Evolutionary conservation across 2,888 invertebrate genomes (phyloP), one percentile per base, ranked within the genome.

Genomic region (Crossocerus cetratus): DNA sequence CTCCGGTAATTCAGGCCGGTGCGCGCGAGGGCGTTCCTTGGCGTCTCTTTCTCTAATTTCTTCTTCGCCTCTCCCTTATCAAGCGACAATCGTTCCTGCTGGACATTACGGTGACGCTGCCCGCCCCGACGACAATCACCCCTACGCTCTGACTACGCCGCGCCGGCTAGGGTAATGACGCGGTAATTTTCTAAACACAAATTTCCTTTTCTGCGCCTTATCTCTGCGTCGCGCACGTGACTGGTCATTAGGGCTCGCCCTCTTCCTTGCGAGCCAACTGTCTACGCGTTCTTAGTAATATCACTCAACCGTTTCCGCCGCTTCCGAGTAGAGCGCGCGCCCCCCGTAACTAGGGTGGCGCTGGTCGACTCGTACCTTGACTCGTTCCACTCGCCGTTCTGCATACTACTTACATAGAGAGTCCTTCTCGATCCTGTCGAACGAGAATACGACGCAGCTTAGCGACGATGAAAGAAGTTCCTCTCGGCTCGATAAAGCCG

Each of bases 161-260:
- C 67, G 45, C 55, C 65, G 70, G 74, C 77, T 62, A 70, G 68
- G 79, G 78, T 87, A 85, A 88, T 86, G 86, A 87, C 86, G 84
- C 76, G 85, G 87, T 87, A 89, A 89, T 89, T 88, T 86, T 84
- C 86, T 86, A 88, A 87, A 87, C 85, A 84, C 83, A 84, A 89
- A 88, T 86, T 89, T 88, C 86, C 86, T 86, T 80, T 81, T 78
- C 76, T 73, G 69, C 79, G 72, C 82, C 81, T 83, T 84, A 81
- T 84, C 80, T 80, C 32, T 66, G 64, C 73, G 78, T 75, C 82
- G 77, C 71, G 77, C 88, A 84, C 86, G 87, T 84, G 86, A 83
- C 82, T 75, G 77, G 70, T 84, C 84, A 82, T 85, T 85, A 86
- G 74, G 79, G 74, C 69, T 58, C 55, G 74, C 75, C 74, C 77